Evolutionary conservation across 2,888 invertebrate species (phyloP), one percentile per base, ranked within the genome.

Genomic region (Smittia sp.): DNA sequence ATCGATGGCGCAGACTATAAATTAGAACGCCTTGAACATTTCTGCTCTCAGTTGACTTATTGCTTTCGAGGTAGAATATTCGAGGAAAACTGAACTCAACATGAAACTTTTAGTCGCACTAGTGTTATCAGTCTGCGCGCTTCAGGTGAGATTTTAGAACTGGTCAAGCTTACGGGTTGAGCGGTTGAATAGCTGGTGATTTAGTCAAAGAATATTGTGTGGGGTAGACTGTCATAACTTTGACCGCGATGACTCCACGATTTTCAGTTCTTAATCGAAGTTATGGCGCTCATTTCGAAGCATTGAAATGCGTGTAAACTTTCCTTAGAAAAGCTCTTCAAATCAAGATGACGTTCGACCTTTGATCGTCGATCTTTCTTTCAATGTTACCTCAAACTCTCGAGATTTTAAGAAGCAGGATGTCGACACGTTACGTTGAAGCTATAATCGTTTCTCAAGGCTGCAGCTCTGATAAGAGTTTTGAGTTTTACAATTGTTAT

Each of bases 61-160:
- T 58, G 58, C 58, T 18, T 58, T 18, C 18, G 22, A 18, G n/a
- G 22, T 13, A 58, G 22, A 58, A 58, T 58, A 18, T 18, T 58
- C 13, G 58, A 58, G n/a, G 58, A 18, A 58, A 58, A 20, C 2
- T 58, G 2, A 46, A 18, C 63, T 32, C 38, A 70, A 20, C 27
- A 72, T 72, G 72, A 72, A 72, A 38, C 15, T 72, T 9, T 15
- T 72, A 22, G 18, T 72, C n/a, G 72, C 20, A 70, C 32, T 72
- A 38, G 15, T 72, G 22, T 54, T 62, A 22, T 32, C 52, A 54
- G 38, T 27, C 27, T 32, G 7, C 27, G 38, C 54, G 38, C 41
- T 72, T n/a, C 62, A 62, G 72, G 72, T 72, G 38, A 69, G 25
- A 20, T 9, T 39, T 39, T 39, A 13, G 7, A 39, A 39, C 7